Base-by-base conservation (phyloP, 2,888 invertebrate species). In the Oxystoma pomonae region DNA sequence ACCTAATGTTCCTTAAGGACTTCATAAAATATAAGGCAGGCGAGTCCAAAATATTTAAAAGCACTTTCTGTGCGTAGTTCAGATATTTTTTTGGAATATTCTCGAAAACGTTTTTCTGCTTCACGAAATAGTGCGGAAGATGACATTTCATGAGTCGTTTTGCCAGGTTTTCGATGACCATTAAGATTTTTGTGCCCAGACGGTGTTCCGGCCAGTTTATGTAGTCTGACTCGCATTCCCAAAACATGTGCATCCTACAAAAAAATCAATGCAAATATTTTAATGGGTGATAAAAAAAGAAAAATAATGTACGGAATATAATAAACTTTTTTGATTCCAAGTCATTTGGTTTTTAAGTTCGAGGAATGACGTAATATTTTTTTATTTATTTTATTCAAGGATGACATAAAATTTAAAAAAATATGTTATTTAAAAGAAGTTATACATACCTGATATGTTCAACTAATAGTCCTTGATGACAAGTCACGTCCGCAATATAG, bases 191-290 rank as follows among this genome's bases (percentile, higher is more conserved):
- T 72, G 87, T 87, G 1, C 92, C 93, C 1, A 90, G 81, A 60
- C 88, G 83, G 74, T 90, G 88, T 74, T 91, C 90, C 0, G 88
- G 86, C 91, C 91, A 92, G 65, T 84, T 86, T 1, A 84, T 83
- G 70, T 85, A 87, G 71, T 89, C 86, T 2, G 86, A 83, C 78
- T 93, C 91, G 71, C 91, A 89, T 79, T 91, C 86, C 90, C 90
- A 91, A 77, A 91, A 92, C 57, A 93, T 79, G 73, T 89, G 87
- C 67, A 87, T 87, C 59, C 35, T 35, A 35, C 5, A 35, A 35
- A 35, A 35, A 35, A 35, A 35, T n/a, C n/a, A n/a, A n/a, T n/a
- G n/a, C n/a, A n/a, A n/a, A n/a, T n/a, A n/a, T n/a, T n/a, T n/a
- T n/a, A n/a, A n/a, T n/a, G n/a, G n/a, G n/a, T n/a, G n/a, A n/a